Base-by-base conservation (phyloP, 92 coral and sea anemone genomes). In the Porites rus region DNA sequence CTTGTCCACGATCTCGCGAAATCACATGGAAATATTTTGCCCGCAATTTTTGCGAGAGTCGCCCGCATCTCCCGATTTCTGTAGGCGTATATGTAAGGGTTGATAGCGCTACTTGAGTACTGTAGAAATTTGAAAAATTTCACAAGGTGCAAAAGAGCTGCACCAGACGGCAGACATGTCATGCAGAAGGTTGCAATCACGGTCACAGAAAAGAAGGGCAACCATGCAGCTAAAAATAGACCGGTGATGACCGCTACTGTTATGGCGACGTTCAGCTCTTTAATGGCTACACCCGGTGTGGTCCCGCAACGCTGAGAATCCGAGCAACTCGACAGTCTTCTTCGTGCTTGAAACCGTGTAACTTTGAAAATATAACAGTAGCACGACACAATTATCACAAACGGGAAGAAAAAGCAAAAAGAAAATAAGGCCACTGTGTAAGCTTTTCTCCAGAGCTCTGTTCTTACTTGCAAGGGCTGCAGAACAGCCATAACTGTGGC, bases 31-130 rank as follows among this genome's bases (percentile, higher is more conserved):
- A 83, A 52, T 50, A 83, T 4, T 51, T 76, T 65, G 8, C 79
- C 53, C 8, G 84, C 61, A 12, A 96, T 81, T 69, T 82, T 92
- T 75, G 68, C 52, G 69, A 94, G 90, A 9, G 95, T 75, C 19
- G 64, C 11, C 50, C 88, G 88, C 78, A 96, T 92, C 21, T 96
- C 96, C 81, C 56, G 92, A 80, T 93, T 93, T 56, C 98, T 78
- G 67, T 87, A 94, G 13, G 98, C 96, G 88, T 96, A 96, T 28
- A 96, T 95, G 10, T 94, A 94, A 1, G 98, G 98, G 64, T 96
- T 96, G 3, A 94, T 50, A 51, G 92, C 89, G 20, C 98, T 94
- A 28, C 93, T 87, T 21, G 88, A 85, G 77, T 96, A 96, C 65
- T 96, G 98, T 94, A 94, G 89, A 93, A 94, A 93, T 68, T 96